A percentile compares a stretch with the other conserved stretches of the same genome.
These are phyloP conservation scores for Cryptotis parvus DNA, from an alignment of 2,113 vertebrate species.

Conservation along the genomic window DNA sequence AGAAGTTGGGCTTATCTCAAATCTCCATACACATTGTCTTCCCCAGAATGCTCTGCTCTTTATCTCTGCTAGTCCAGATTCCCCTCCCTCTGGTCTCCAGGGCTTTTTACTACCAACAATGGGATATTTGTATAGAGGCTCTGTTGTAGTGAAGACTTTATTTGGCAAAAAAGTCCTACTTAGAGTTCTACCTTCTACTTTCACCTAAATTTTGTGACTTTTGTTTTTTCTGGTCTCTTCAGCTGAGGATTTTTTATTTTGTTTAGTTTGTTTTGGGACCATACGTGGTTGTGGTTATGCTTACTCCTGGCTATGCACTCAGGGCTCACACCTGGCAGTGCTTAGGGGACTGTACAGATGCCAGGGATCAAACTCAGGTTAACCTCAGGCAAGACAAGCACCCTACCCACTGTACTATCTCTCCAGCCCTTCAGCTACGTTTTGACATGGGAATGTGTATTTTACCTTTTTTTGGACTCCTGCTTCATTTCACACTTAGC, in stretches of 20 bases:
- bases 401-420: no score
- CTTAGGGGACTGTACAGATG: no score
- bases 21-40: slow-evolving; percentile 5
- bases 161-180: neutral
- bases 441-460: neutral
- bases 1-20: neutral
- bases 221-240: slow-evolving; percentile 39
- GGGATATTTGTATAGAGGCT: neutral
- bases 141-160: neutral
- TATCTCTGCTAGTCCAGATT: slow-evolving; percentile 23
- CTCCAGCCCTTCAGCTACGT: neutral
- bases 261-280: no score
- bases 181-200: neutral
- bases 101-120: neutral
- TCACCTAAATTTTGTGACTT: neutral
- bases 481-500: neutral
- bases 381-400: no score
- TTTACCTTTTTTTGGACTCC: slow-evolving; percentile 3
- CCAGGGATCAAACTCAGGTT: no score
- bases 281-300: no score
- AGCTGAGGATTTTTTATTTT: no score
- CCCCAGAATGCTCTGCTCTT: neutral
- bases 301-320: no score
- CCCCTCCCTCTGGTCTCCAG: neutral
- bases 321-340: no score